These are phyloP conservation scores for Sebastes miniatus DNA, from an alignment of 2,797 vertebrate genomes.

Conservation along the genomic window DNA sequence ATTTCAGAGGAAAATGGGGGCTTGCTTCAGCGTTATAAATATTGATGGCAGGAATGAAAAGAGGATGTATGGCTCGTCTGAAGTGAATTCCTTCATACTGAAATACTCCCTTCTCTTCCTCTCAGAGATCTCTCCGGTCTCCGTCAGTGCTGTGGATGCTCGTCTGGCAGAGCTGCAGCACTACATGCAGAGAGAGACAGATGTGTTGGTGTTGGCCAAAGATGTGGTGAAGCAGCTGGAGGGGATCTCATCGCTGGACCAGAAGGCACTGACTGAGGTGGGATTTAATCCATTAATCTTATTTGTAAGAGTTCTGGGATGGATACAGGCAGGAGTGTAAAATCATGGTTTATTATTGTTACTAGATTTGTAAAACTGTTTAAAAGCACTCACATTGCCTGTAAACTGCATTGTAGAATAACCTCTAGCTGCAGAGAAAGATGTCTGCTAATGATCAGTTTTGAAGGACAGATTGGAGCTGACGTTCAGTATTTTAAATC, in stretches of 20 bases:
- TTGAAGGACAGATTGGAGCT: neutral
- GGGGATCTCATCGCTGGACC: constrained; percentile 83
- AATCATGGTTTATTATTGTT: neutral
- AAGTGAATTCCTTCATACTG: neutral
- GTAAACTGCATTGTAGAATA: neutral
- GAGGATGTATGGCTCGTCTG: neutral
- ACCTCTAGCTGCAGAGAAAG: neutral
- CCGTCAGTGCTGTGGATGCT: constrained; percentile 70
- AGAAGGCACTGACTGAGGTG: constrained; percentile 87
- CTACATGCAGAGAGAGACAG: constrained; percentile 85
- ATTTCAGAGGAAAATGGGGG: neutral
- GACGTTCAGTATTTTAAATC: neutral
- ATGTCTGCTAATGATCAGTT: neutral
- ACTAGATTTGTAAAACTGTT: neutral
- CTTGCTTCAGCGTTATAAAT: constrained; percentile 19
- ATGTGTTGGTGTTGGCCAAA: constrained; percentile 85
- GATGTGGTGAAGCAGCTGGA: constrained; percentile 90
- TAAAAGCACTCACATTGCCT: neutral
- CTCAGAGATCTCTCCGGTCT: constrained; percentile 36
- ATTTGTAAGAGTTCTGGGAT: neutral
- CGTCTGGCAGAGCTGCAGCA: constrained; percentile 86
- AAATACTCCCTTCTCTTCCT: neutral
- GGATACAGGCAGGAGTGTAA: neutral
- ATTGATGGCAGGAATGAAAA: constrained; percentile 7
- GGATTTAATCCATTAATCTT: neutral